Evolutionary conservation across 2,888 invertebrate species (phyloP).

Genomic region (Drosophila anomalata): DNA sequence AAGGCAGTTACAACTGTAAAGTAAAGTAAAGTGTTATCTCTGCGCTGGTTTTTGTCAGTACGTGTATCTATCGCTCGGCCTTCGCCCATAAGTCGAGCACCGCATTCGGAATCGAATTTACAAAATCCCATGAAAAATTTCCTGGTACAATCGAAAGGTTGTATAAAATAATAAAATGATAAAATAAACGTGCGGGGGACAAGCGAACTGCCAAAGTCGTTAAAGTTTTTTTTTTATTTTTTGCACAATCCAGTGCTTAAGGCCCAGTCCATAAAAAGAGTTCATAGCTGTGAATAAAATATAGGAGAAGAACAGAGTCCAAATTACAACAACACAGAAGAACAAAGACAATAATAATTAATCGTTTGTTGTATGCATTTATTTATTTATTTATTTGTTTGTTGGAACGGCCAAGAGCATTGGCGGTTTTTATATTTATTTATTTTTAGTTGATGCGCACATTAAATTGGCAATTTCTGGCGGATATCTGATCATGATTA

Average conservation of each 20-base stretch:
- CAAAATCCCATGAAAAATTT: conserved; percentile 30
- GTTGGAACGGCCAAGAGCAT: conserved; percentile 41
- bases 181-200: conserved; percentile 24
- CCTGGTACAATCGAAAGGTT: conserved; percentile 46
- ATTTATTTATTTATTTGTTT: conserved; percentile 46
- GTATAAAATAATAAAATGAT: conserved; percentile 32
- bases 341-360: conserved; percentile 57
- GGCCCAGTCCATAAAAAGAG: conserved; percentile 28
- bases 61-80: conserved; percentile 19
- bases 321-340: conserved; percentile 17
- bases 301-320: conserved; percentile 10
- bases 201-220: conserved; percentile 33
- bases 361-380: conserved; percentile 47
- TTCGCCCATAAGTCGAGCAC: conserved; percentile 1
- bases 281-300: conserved; percentile 11
- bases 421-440: conserved; percentile 54
- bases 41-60: conserved; percentile 1
- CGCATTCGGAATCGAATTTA: conserved; percentile 24
- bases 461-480: conserved; percentile 60
- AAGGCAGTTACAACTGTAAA: conserved; percentile 18
- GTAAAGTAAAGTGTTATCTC: conserved; percentile 3
- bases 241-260: conserved; percentile 27
- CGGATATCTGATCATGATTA: conserved; percentile 44
- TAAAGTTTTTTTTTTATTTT: conserved; percentile 16
- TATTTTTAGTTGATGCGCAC: conserved; percentile 73